phyloP scores from a whole-genome alignment of 2,888 invertebrate species.

The Luffia ferchaultella region DNA sequence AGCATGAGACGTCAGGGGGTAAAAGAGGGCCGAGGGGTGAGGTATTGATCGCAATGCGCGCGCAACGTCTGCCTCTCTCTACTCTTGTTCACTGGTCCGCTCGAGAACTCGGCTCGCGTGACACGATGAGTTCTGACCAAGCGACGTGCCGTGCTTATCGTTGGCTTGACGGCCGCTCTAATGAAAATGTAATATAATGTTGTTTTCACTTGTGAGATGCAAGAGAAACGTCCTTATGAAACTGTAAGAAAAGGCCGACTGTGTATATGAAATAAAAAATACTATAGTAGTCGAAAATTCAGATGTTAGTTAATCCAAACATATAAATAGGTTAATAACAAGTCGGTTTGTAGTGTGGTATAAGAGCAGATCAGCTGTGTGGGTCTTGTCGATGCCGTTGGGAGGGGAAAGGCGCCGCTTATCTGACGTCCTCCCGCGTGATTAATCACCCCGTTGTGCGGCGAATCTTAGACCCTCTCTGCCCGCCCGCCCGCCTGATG shows the following conservation, averaged over 20 bases:
- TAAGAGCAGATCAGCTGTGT: conserved; percentile 51
- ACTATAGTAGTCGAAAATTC: too few relatives aligned
- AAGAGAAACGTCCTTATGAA: too few relatives aligned
- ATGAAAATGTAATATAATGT: too few relatives aligned
- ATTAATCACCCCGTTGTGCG: conserved; percentile 39
- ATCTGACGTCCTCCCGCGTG: conserved; percentile 41
- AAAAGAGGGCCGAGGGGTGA: conserved; percentile 30
- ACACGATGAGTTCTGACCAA: not conserved
- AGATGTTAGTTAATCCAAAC: too few relatives aligned
- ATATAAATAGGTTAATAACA: too few relatives aligned
- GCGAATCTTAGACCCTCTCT: conserved; percentile 36
- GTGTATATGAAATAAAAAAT: too few relatives aligned
- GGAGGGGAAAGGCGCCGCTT: conserved; percentile 17
- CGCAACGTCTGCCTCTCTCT: conserved; percentile 26
- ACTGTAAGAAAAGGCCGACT: too few relatives aligned
- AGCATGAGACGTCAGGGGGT: too few relatives aligned
- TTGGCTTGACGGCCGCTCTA: too few relatives aligned
- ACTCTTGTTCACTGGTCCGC: not conserved
- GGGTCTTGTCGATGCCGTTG: conserved; percentile 20
- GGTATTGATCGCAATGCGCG: conserved; percentile 62
- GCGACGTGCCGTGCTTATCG: not conserved
- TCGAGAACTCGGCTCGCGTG: not conserved
- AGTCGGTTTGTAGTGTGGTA: too few relatives aligned
- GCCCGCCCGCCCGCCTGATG: conserved; percentile 27
- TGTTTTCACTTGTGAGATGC: too few relatives aligned